These are phyloP conservation scores for Myiotriccus ornatus DNA, from an alignment of 2,797 vertebrate genomes.

Conservation along the genomic window DNA sequence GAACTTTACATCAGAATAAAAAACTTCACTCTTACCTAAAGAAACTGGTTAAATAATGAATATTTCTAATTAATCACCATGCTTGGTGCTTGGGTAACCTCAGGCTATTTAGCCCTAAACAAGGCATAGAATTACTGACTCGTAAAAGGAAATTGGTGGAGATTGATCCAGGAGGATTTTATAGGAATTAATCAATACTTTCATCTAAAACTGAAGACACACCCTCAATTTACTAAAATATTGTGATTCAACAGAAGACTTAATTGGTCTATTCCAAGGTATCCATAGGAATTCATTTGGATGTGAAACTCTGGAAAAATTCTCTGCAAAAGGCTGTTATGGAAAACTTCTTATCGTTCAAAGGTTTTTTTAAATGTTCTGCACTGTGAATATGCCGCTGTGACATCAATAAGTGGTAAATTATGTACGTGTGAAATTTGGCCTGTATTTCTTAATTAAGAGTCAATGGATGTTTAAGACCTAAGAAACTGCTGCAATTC, in stretches of 20 bases:
- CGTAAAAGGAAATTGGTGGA: neutral
- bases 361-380: neutral
- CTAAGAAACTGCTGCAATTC: neutral
- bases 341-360: neutral
- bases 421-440: neutral
- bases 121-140: neutral
- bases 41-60: neutral
- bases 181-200: neutral
- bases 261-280: neutral
- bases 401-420: neutral
- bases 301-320: neutral
- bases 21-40: accelerated
- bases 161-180: neutral
- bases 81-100: neutral
- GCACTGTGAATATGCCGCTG: neutral
- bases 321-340: neutral
- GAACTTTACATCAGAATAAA: neutral
- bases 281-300: neutral
- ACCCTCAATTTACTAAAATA: neutral
- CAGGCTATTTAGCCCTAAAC: neutral
- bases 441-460: neutral
- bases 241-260: neutral
- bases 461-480: neutral
- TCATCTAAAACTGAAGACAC: neutral
- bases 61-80: neutral